These are phyloP conservation scores for Bos indicus DNA, from an alignment of 2,113 vertebrate species.

Conservation along the genomic window DNA sequence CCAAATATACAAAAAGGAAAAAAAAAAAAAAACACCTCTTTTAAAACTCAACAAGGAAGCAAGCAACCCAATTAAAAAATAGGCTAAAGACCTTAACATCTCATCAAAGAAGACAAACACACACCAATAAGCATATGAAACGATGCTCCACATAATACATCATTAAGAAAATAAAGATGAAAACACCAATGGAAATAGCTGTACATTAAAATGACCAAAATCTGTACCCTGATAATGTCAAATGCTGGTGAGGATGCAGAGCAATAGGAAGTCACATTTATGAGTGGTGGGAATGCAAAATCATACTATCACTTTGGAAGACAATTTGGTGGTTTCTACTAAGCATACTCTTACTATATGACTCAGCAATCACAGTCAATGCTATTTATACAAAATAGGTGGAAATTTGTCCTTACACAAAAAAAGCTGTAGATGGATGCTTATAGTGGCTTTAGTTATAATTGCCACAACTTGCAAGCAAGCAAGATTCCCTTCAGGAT, in stretches of 20 bases:
- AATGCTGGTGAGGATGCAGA: background rate
- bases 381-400: background rate
- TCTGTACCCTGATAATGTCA: background rate
- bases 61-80: background rate
- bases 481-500: background rate
- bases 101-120: background rate
- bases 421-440: background rate
- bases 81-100: background rate
- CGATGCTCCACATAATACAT: too few relatives aligned
- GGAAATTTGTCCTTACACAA: background rate
- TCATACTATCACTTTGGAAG: background rate
- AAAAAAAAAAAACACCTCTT: background rate
- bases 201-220: background rate
- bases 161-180: background rate
- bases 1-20: background rate
- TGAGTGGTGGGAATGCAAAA: background rate
- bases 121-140: background rate
- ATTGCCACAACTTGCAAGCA: background rate
- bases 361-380: background rate
- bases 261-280: background rate
- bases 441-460: background rate
- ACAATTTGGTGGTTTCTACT: background rate
- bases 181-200: background rate
- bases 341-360: background rate
- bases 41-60: background rate